Evolutionary conservation across 1,140 invertebrate species (phyloP), one percentile per base, ranked within the genome.

Genomic region (Euura saliciscinereae): DNA sequence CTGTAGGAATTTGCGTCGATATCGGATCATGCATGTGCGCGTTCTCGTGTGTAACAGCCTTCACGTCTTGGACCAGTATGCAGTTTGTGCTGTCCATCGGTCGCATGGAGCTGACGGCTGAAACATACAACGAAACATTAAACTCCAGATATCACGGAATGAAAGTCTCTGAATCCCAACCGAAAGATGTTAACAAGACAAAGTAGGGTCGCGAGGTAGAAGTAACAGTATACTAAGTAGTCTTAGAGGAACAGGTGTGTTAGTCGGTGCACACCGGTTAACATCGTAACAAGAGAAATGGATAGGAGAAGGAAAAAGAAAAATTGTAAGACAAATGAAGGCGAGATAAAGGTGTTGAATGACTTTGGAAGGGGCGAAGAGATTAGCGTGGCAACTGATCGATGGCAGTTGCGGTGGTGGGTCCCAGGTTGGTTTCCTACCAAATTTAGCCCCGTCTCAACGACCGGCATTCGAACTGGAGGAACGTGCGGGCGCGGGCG

Each of bases 11-110:
- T 84, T 92, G 92, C 71, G 92, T 93, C 66, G 92, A 93, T 85
- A 93, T 89, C 72, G 91, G 89, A 85, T 93, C 91, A 84, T 92
- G 91, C 75, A 91, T 89, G 83, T 92, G 92, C 84, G 93, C 92
- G 77, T 85, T 84, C 86, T 94, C 93, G 81, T 95, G 92, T 75
- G 94, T 95, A 75, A 95, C 93, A 78, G 94, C 93, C 88, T 96
- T 96, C 72, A 95, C 93, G 88, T 96, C 95, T 91, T 96, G 94
- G 78, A 96, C 94, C 84, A 96, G 88, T 83, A 96, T 95, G 87
- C 95, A 96, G 86, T 95, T 95, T 79, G 93, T 91, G 84, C 91
- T 92, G 89, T 96, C 94, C 89, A 94, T 92, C 82, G 91, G 91
- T 87, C 94, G 92, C 93, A 95, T 95, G 81, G 94, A 94, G 87